phyloP scores from a whole-genome alignment of 2,888 invertebrate genomes.

The Schizaphis graminum region DNA sequence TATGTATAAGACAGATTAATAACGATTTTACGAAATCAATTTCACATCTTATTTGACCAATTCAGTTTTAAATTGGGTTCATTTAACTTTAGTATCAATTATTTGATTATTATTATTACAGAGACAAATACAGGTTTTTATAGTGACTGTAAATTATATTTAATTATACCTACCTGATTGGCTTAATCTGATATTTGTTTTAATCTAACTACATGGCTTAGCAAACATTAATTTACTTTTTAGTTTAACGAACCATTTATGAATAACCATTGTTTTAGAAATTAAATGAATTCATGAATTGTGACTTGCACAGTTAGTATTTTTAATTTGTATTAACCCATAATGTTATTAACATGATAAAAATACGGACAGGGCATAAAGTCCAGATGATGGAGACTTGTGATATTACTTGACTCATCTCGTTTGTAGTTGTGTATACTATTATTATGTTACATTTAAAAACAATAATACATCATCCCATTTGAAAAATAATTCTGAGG shows the following conservation, averaged over 20 bases:
- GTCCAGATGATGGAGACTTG: background rate
- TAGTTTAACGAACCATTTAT: background rate
- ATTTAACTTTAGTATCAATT: background rate
- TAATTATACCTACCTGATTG: background rate
- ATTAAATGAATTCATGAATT: background rate
- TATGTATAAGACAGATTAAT: background rate
- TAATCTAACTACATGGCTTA: background rate
- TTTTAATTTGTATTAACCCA: background rate
- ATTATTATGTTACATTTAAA: background rate
- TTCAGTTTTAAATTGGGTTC: background rate
- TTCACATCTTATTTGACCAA: background rate
- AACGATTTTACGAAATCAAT: background rate
- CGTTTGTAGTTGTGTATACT: background rate
- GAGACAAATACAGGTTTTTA: background rate
- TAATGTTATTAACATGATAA: background rate
- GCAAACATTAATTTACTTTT: constrained; percentile 19
- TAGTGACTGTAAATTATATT: background rate
- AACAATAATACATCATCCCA: background rate
- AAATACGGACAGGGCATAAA: background rate
- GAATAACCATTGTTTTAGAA: background rate
- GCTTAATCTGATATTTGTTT: background rate
- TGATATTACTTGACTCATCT: background rate
- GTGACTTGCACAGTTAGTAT: background rate
- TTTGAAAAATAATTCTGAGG: background rate
- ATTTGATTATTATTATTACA: background rate